A percentile compares a stretch with the other conserved stretches of the same genome.
Conservation (phyloP, 2,888 invertebrate genomes). For the Tetragnatha montana region DNA sequence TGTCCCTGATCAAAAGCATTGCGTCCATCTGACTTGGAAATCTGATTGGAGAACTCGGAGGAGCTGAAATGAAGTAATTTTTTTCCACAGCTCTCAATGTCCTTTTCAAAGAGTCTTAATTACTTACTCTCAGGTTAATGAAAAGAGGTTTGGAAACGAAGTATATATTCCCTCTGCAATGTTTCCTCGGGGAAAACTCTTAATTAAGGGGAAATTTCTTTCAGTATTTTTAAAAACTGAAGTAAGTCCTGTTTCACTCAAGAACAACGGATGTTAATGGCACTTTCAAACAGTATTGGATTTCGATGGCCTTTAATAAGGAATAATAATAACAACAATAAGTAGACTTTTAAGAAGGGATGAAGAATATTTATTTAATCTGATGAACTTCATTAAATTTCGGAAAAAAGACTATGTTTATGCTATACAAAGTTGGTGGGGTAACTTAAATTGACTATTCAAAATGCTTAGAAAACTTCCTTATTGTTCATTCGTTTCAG, state of each 20-base stretch:
- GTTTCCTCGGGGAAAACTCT: not conserved
- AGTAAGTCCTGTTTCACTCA: not conserved
- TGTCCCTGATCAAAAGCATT: constrained; percentile 13
- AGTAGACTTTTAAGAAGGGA: no score
- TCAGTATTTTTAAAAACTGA: not conserved
- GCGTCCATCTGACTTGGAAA: not conserved
- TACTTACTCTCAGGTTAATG: not conserved
- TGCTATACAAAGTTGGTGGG: no score
- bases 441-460: no score
- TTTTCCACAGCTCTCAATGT: not conserved
- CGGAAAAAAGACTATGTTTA: no score
- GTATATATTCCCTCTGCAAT: not conserved
- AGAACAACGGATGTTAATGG: not conserved
- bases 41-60: constrained; percentile 21
- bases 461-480: no score
- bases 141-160: constrained; percentile 1
- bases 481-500: no score
- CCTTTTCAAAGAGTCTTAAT: constrained; percentile 20
- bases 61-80: not conserved
- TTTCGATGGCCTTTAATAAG: not conserved
- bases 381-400: no score
- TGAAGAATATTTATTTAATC: no score
- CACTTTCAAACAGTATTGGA: not conserved
- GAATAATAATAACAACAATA: not conserved
- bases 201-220: not conserved